Evolutionary conservation across 2,797 vertebrate species (phyloP).

Genomic region (Myiotriccus ornatus): DNA sequence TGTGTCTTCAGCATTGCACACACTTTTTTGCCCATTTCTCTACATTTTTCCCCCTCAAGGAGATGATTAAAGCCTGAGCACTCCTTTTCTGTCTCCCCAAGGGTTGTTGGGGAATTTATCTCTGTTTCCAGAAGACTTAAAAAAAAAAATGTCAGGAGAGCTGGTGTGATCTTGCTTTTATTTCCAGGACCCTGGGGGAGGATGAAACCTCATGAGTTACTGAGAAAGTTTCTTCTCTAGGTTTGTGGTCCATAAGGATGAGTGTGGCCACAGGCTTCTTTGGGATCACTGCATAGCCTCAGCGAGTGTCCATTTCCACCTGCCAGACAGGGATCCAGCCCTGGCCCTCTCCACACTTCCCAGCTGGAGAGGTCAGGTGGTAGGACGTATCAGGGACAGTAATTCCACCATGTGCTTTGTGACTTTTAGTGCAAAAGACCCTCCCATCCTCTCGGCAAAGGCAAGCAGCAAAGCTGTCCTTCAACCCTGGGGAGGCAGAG

Average conservation of each 20-base stretch:
- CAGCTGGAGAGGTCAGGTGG: neutral
- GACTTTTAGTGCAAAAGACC: neutral
- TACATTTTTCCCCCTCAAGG: neutral
- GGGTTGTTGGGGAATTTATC: neutral
- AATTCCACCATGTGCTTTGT: neutral
- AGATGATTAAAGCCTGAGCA: neutral
- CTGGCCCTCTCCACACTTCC: neutral
- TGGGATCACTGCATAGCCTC: neutral
- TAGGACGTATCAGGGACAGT: neutral
- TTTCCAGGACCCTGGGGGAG: neutral
- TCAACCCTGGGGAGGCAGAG: neutral
- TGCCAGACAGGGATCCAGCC: neutral
- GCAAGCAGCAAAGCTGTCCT: neutral
- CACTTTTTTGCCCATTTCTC: neutral
- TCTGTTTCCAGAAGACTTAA: neutral
- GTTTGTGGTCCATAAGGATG: neutral
- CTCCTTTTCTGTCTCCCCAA: neutral
- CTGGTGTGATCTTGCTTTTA: neutral
- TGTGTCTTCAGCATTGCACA: neutral
- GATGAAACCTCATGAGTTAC: neutral
- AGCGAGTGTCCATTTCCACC: neutral
- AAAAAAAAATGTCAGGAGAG: neutral
- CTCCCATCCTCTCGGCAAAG: neutral
- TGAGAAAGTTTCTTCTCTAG: neutral
- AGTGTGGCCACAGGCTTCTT: neutral